Base-by-base conservation (phyloP, 2,113 vertebrate species). In the Eleginops maclovinus region DNA sequence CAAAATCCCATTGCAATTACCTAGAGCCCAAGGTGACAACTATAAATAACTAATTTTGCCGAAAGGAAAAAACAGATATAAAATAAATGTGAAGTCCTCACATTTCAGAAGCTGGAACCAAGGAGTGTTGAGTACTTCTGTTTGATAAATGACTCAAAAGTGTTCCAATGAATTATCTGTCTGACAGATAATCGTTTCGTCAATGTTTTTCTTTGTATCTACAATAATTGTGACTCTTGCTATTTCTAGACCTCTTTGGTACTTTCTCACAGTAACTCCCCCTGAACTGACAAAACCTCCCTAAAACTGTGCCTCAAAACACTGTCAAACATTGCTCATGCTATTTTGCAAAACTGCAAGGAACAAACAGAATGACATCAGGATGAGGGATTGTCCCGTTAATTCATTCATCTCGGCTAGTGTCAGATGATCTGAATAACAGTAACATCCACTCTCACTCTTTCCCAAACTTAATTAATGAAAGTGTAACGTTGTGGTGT, bases 391-490 rank as follows among this genome's bases (percentile, higher is more conserved):
- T 61, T n/a, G 24, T 28, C 55, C 63, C 3, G n/a, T 51, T 19
- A 14, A 56, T 31, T 58, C 15, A 75, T 72, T 67, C 53, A 77
- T 79, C 62, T 79, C n/a, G 24, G 17, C 55, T 46, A 1, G 28
- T 41, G 50, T 63, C 53, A 50, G 53, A 55, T 54, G 41, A 82
- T 72, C 44, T 79, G 76, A 83, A 83, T 66, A 70, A 64, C 74
- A 49, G 75, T 55, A 67, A 69, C 62, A 50, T n/a, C 26, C 19
- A 12, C 72, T 31, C 65, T 54, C 60, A 4, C 54, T 65, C 54
- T 28, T 31, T 50, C 59, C 11, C 7, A 19, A 53, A 19, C 15
- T 16, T 31, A 40, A 75, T 62, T 61, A 60, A 79, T 55, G 41
- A 50, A 60, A 59, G 72, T 26, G 22, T 50, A 15, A 69, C 28